Evolutionary conservation across 1,140 invertebrate genomes (phyloP).

Genomic region (Formica selysi): DNA sequence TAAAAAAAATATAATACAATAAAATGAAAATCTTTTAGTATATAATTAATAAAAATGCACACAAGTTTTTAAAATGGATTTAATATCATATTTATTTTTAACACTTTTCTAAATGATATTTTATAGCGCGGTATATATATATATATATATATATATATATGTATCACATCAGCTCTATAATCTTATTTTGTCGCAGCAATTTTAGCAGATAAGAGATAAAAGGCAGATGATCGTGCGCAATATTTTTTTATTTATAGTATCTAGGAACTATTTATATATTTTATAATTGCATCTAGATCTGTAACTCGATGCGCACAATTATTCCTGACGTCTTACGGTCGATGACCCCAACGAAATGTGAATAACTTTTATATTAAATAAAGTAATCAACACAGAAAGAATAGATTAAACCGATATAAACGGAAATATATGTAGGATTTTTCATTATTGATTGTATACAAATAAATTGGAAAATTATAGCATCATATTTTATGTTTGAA

Average conservation of each 20-base stretch:
- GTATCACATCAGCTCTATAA: not conserved
- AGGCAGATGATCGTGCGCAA: not conserved
- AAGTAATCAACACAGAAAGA: not conserved
- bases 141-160: not conserved
- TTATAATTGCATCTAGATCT: conserved; percentile 20
- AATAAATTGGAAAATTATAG: not conserved
- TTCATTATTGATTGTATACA: not conserved
- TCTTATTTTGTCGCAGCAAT: not conserved
- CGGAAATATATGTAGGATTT: not conserved
- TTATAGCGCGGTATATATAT: too few species aligned
- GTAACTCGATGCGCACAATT: conserved; percentile 10
- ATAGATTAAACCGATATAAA: not conserved
- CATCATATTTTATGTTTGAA: too few species aligned
- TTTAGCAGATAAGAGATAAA: not conserved
- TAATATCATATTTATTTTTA: not conserved
- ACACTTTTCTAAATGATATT: not conserved
- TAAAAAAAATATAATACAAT: not conserved
- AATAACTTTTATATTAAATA: not conserved
- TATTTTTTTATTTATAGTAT: conserved; percentile 3
- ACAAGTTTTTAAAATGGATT: not conserved
- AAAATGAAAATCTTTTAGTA: too few species aligned
- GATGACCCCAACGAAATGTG: not conserved
- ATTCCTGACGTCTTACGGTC: not conserved
- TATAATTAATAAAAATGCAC: too few species aligned
- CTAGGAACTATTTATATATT: not conserved